Base-by-base conservation (phyloP, 2,797 vertebrate species). In the Phoebastria nigripes region DNA sequence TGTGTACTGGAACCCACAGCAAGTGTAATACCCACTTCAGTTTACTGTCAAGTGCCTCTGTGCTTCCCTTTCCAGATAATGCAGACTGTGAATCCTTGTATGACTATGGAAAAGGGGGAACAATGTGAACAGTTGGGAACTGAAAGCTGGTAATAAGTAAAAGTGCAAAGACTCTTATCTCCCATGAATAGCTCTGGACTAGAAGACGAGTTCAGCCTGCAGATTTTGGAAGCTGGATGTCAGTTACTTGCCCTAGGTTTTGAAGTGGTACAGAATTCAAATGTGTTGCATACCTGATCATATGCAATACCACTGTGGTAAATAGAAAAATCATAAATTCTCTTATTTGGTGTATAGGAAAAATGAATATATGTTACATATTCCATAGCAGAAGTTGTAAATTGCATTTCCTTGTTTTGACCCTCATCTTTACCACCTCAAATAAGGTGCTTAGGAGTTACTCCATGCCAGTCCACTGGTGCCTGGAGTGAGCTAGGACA, bases 41-140 rank as follows among this genome's bases (percentile, higher is more conserved):
- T 63, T 88, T 52, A 35, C 13, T 16, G 21, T 9, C 49, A 70
- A 72, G 19, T 47, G 7, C 12, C 26, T 63, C 11, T 71, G 16
- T 42, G 20, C 29, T 72, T 79, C 47, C 15, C 4, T 77, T 65
- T 72, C 46, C 37, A 16, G 47, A 52, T 15, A 87, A 70, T 28
- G 35, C 0, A 1, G 28, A 8, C 1, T 78, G 8, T 20, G 54
- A 55, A 46, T 41, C n/a, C 28, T 69, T 61, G 21, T 12, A 9
- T 37, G 35, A 17, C 13, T 49, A 51, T 86, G 24, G 44, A 71
- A 88, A 90, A 41, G 8, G 7, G 15, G 29, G 33, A 78, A 22
- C 0, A 0, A 33, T 26, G 24, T 29, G 42, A 86, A 31, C 15
- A 33, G 9, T 0, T 70, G 41, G 47, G 59, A 85, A 56, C 2